These are phyloP conservation scores for Maniola hyperantus DNA, from an alignment of 2,888 invertebrate genomes.

Conservation along the genomic window DNA sequence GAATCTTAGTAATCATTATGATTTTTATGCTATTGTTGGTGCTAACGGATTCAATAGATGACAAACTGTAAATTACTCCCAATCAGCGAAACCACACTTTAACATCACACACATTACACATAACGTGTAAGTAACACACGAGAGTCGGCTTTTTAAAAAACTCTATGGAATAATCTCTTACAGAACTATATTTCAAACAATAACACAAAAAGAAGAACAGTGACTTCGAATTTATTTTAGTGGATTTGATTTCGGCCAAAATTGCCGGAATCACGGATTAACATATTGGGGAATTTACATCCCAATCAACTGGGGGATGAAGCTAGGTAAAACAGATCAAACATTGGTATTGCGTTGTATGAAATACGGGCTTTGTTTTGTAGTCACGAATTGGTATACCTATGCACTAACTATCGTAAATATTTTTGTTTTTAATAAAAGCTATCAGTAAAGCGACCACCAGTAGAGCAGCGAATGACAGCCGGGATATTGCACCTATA, in stretches of 20 bases:
- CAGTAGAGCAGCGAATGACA: too few relatives aligned
- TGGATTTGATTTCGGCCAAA: slow-evolving; percentile 15
- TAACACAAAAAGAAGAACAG: slow-evolving; percentile 10
- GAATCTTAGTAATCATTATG: too few relatives aligned
- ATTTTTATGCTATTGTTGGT: too few relatives aligned
- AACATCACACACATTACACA: too few relatives aligned
- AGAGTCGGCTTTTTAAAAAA: background rate
- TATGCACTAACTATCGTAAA: background rate
- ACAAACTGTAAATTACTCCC: too few relatives aligned
- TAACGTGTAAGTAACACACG: background rate
- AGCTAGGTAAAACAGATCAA: slow-evolving; percentile 33
- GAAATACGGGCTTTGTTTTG: slow-evolving; percentile 14
- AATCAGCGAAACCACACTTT: background rate
- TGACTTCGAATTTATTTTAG: slow-evolving; percentile 16
- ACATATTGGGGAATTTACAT: slow-evolving; percentile 39
- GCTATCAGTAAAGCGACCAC: background rate
- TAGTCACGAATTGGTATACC: background rate
- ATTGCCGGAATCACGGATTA: slow-evolving; percentile 32
- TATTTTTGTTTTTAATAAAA: background rate
- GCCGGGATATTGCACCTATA: too few relatives aligned
- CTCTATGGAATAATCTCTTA: too few relatives aligned
- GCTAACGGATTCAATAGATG: too few relatives aligned
- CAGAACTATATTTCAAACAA: background rate
- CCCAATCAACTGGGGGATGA: slow-evolving; percentile 37
- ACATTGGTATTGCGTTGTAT: slow-evolving; percentile 24